Evolutionary conservation across 2,113 vertebrate genomes (phyloP).

Genomic region (Empidonax alnorum): DNA sequence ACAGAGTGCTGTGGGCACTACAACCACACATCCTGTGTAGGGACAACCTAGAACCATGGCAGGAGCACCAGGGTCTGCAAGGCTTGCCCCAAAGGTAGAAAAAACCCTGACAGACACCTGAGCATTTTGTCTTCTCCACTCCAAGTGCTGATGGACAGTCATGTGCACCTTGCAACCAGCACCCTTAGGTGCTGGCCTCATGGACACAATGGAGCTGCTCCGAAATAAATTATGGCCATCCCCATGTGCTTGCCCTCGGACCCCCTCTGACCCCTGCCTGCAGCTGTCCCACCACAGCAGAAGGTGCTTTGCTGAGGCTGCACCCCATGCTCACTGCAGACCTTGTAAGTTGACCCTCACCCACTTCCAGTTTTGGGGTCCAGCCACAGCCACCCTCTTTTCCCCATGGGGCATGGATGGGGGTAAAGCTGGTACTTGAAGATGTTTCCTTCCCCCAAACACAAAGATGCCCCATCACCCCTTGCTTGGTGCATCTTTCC

Average conservation of each 20-base stretch:
- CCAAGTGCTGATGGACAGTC: background rate
- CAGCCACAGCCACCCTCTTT: background rate
- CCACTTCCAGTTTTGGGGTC: background rate
- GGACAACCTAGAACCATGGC: background rate
- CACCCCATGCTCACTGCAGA: background rate
- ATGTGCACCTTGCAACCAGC: background rate
- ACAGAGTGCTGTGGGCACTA: conserved; percentile 67
- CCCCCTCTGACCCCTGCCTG: accelerated
- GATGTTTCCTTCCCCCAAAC: background rate
- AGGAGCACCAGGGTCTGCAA: background rate
- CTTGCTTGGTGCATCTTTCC: background rate
- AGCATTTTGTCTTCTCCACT: accelerated
- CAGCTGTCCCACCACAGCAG: accelerated
- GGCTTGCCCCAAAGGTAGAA: background rate
- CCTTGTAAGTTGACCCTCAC: accelerated
- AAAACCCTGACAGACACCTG: background rate
- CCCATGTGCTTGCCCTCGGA: background rate
- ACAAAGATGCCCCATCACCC: background rate
- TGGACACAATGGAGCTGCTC: background rate
- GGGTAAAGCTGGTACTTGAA: background rate
- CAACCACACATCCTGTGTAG: conserved; percentile 33
- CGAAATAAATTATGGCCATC: conserved; percentile 21
- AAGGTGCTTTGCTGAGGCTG: background rate
- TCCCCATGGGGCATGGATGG: accelerated
- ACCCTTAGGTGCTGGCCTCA: background rate